These are phyloP conservation scores for Tylochromis polylepis DNA, from an alignment of 2,113 vertebrate species.

Conservation along the genomic window DNA sequence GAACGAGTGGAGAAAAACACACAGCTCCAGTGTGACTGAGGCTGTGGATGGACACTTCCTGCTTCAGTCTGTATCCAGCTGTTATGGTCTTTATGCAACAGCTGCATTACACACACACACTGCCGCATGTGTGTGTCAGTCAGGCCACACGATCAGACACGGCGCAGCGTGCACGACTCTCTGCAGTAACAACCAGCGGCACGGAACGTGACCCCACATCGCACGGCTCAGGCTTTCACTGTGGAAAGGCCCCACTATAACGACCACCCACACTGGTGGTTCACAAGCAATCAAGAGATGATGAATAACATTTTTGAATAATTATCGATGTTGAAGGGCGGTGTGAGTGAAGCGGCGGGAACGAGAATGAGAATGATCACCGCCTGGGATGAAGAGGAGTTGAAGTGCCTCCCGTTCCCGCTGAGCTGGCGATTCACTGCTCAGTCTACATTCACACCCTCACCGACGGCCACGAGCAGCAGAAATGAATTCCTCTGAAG, in stretches of 20 bases:
- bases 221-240: background rate
- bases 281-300: background rate
- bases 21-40: background rate
- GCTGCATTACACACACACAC: background rate
- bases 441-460: background rate
- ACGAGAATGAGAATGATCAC: background rate
- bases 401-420: background rate
- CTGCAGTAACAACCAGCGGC: background rate
- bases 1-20: background rate
- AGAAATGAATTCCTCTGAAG: background rate
- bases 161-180: background rate
- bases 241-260: background rate
- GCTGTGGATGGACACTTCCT: background rate
- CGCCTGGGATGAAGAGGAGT: background rate
- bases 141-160: background rate
- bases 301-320: background rate
- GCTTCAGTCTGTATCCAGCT: background rate
- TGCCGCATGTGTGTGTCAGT: background rate
- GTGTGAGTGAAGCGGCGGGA: background rate
- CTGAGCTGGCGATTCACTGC: background rate
- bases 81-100: background rate
- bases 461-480: background rate
- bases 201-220: background rate
- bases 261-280: background rate
- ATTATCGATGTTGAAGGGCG: background rate